phyloP scores from a whole-genome alignment of 2,113 vertebrate genomes.

The Castor canadensis region DNA sequence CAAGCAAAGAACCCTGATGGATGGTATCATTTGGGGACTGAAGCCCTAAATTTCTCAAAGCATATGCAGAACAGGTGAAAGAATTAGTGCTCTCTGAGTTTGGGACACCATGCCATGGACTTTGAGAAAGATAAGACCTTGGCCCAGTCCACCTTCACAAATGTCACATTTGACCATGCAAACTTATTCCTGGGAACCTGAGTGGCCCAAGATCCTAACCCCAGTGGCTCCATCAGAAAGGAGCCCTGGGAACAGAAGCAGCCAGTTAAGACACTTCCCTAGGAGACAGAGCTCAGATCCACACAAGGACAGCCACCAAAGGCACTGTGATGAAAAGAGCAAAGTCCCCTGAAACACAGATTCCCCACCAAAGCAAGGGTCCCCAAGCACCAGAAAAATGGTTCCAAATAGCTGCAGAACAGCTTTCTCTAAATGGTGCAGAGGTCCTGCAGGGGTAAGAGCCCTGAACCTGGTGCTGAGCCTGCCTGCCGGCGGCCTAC shows the following conservation, averaged over 20 bases:
- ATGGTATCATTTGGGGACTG: accelerated
- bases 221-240: not conserved
- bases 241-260: not conserved
- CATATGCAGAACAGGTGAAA: not conserved
- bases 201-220: not conserved
- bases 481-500: not conserved
- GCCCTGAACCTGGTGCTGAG: accelerated
- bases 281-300: not conserved
- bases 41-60: not conserved
- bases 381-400: not conserved
- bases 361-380: not conserved
- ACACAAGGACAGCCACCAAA: not conserved
- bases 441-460: not conserved
- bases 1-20: not conserved
- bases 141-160: not conserved
- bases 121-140: not conserved
- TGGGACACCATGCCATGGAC: not conserved
- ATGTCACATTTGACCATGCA: not conserved
- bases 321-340: not conserved
- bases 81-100: not conserved
- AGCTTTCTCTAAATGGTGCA: not conserved
- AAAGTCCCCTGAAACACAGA: not conserved
- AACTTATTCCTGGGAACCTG: not conserved
- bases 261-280: not conserved
- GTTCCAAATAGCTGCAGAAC: too few species aligned